Conservation (phyloP, 2,113 vertebrate species). For the Rhynchomys soricoides region DNA sequence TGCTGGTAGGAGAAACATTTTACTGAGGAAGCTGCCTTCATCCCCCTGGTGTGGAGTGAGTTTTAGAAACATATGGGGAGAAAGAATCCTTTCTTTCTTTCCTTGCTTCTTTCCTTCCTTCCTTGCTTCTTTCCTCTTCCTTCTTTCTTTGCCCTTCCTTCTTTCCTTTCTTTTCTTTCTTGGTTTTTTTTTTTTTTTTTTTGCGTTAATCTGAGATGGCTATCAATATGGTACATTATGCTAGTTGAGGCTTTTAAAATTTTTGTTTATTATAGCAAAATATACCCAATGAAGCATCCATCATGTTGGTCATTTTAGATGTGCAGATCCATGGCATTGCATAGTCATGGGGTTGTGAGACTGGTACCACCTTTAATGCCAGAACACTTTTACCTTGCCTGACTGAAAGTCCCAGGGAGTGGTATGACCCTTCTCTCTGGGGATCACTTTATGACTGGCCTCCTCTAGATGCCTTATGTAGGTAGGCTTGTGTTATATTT, state of each 20-base stretch:
- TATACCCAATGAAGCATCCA: background rate
- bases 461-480: background rate
- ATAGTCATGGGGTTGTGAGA: no score
- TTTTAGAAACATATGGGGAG: background rate
- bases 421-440: background rate
- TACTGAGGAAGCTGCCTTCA: background rate
- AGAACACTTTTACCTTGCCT: background rate
- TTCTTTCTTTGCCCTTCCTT: no score
- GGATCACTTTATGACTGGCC: background rate
- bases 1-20: background rate
- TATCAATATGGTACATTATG: background rate
- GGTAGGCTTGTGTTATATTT: background rate
- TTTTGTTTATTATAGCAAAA: background rate
- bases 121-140: no score
- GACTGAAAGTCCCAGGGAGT: background rate
- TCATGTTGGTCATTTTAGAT: background rate
- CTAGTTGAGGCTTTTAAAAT: background rate
- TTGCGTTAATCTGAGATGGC: background rate
- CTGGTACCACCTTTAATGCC: background rate
- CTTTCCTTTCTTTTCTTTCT: accelerated
- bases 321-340: background rate
- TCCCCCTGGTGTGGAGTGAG: background rate
- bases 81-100: background rate
- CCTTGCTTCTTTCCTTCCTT: background rate
- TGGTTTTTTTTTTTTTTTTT: no score